These are phyloP conservation scores for Medauroidea extradentata DNA, from an alignment of 1,140 invertebrate species.

Conservation along the genomic window DNA sequence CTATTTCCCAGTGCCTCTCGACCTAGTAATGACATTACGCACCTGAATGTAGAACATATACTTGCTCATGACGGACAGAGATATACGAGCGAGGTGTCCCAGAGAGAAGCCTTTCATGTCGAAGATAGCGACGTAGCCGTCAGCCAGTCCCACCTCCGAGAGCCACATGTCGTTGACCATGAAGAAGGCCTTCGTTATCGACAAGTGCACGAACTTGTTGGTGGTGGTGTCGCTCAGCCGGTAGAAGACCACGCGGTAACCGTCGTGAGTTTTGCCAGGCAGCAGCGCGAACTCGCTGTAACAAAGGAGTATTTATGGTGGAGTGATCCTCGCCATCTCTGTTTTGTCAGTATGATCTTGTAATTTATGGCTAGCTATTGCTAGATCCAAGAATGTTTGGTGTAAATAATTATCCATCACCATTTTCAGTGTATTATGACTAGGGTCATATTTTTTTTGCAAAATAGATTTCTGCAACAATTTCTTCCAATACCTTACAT, in stretches of 20 bases:
- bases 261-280: conserved; percentile 46
- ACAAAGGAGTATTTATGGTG: no score
- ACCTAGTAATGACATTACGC: no score
- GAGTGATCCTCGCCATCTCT: no score
- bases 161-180: conserved; percentile 60
- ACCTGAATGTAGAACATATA: conserved; percentile 65
- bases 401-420: no score
- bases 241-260: conserved; percentile 55
- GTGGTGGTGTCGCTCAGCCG: conserved; percentile 53
- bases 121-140: conserved; percentile 60
- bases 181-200: conserved; percentile 56
- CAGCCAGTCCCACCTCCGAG: conserved; percentile 55
- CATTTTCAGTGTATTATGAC: no score
- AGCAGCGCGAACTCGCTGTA: not conserved
- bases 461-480: no score
- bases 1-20: no score
- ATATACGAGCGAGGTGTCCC: conserved; percentile 56
- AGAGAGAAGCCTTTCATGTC: conserved; percentile 60
- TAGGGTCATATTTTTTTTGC: no score
- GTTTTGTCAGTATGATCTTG: no score
- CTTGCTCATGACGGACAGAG: conserved; percentile 45
- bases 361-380: no score
- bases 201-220: conserved; percentile 54
- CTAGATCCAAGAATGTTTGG: no score
- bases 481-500: no score